Evolutionary conservation across 2,797 vertebrate species (phyloP), one percentile per base, ranked within the genome.

Genomic region (Epinephelus awoara): DNA sequence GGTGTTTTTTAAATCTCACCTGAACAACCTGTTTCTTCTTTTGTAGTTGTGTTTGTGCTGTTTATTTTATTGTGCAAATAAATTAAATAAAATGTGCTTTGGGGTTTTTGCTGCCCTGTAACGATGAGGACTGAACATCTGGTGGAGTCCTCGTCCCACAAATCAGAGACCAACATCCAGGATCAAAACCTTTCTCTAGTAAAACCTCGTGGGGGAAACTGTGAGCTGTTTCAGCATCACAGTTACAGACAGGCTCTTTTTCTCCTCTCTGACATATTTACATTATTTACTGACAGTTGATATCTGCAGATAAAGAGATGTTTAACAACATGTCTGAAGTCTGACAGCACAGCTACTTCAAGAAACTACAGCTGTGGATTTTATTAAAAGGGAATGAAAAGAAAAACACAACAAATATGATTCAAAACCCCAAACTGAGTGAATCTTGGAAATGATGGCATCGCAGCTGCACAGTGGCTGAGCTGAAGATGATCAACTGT

Each of bases 81-180:
- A 10, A 12, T 49, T 4, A 7, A 63, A 34, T 70, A 21, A 44
- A 55, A 51, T 3, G 17, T 5, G 62, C 29, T 46, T 23, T 55
- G 7, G 34, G 34, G 8, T 34, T 34, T 34, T 21, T 29, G 9
- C 3, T 23, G 29, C 2, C 17, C 2, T 85, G 85, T 58, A 84
- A 80, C 87, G 57, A 55, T 5, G 4, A 27, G 0, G 3, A 38
- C 18, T 82, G 81, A 82, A 38, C 88, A 89, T 64, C 18, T 4
- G 40, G 88, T 49, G 88, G 81, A 65, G 42, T 51, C 67, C 73
- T 89, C 49, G 1, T 38, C 67, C 76, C 67, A 82, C 71, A 62
- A 19, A 73, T 15, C 73, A 61, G 17, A 77, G 2, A 52, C 9
- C 14, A 59, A 0, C 56, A 7, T 34, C 58, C 9, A 49, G 58